phyloP scores from a whole-genome alignment of 2,113 vertebrate species.

The Gymnorhina tibicen region DNA sequence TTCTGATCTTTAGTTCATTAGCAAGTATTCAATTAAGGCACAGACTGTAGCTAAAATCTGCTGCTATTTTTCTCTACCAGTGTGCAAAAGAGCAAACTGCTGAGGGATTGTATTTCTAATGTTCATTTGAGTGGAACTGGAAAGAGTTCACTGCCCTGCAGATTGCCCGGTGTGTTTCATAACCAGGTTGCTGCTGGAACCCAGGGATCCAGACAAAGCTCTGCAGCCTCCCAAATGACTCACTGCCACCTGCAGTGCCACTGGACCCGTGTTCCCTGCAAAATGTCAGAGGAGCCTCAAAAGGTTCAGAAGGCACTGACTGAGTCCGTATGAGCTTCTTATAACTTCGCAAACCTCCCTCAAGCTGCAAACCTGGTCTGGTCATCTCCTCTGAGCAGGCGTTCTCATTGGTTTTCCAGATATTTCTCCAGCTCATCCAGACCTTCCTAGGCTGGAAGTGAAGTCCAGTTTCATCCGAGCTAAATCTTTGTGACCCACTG shows the following conservation, averaged over 20 bases:
- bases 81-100: slow-evolving; percentile 22
- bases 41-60: background rate
- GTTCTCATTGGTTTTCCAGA: background rate
- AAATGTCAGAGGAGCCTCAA: background rate
- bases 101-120: slow-evolving; percentile 16
- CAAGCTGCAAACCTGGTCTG: background rate
- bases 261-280: background rate
- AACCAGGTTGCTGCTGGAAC: background rate
- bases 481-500: background rate
- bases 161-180: background rate
- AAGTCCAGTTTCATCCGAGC: background rate
- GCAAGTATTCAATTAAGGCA: background rate
- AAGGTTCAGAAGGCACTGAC: background rate
- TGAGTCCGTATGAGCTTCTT: background rate
- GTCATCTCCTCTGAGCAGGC: background rate
- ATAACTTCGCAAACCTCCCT: background rate
- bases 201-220: background rate
- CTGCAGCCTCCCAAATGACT: slow-evolving; percentile 1
- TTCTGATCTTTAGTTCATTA: background rate
- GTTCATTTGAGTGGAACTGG: slow-evolving; percentile 40
- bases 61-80: background rate
- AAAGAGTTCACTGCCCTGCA: slow-evolving; percentile 1
- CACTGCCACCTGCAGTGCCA: background rate
- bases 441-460: background rate
- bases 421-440: background rate